phyloP scores from a whole-genome alignment of 2,797 vertebrate genomes.

The Sebastes miniatus region DNA sequence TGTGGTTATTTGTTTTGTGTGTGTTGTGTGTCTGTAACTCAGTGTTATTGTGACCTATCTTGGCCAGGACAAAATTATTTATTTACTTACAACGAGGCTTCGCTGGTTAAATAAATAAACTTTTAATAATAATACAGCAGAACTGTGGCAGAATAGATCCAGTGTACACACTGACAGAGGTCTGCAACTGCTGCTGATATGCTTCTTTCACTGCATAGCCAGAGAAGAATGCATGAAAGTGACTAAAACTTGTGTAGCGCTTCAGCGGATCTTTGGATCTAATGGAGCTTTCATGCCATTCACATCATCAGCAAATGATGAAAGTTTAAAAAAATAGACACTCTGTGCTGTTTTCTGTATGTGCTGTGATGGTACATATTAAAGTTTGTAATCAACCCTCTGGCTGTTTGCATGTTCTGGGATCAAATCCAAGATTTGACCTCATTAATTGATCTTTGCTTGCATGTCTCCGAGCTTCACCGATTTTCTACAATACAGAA shows the following conservation, averaged over 20 bases:
- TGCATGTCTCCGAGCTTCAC: conserved; percentile 4
- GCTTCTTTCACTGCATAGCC: not conserved
- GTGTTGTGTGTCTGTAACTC: not conserved
- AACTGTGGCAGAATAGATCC: not conserved
- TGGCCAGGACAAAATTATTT: not conserved
- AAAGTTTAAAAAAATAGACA: not conserved
- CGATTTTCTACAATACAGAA: not conserved
- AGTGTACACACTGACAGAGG: not conserved
- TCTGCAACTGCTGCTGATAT: not conserved
- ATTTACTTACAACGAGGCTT: not conserved
- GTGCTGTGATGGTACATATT: not conserved
- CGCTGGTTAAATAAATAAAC: not conserved
- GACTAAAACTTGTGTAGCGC: not conserved
- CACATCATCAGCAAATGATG: not conserved
- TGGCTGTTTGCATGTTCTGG: not conserved
- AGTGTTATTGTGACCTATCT: not conserved
- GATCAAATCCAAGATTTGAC: conserved; percentile 22
- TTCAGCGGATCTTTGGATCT: not conserved
- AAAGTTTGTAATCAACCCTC: not conserved
- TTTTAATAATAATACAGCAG: not conserved
- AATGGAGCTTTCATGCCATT: not conserved
- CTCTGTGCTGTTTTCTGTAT: not conserved
- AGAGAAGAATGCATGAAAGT: not conserved
- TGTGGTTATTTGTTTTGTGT: not conserved
- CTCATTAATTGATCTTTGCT: conserved; percentile 29